phyloP scores from a whole-genome alignment of 2,888 invertebrate genomes.

The Dynastes maya region DNA sequence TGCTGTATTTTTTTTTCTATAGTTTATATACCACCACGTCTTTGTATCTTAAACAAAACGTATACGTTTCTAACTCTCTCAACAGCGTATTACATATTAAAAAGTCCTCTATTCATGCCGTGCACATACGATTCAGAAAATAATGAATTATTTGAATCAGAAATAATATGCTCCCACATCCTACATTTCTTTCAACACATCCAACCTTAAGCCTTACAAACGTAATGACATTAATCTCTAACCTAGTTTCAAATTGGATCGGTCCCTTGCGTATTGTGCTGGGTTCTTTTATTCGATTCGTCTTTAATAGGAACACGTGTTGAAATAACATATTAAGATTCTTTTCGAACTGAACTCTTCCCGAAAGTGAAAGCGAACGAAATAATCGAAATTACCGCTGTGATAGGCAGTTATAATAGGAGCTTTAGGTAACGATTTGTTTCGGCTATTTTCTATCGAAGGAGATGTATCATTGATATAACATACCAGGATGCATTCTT shows the following conservation, averaged over 20 bases:
- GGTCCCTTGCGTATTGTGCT: not conserved
- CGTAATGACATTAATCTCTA: conserved; percentile 1
- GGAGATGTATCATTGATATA: conserved; percentile 4
- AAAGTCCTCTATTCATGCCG: too few relatives aligned
- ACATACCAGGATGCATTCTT: not conserved
- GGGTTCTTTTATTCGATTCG: not conserved
- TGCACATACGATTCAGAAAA: too few relatives aligned
- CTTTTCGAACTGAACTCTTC: conserved; percentile 1
- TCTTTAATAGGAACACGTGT: conserved; percentile 10
- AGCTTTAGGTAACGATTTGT: not conserved
- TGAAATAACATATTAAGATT: not conserved
- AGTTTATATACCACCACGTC: too few relatives aligned
- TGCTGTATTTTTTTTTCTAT: too few relatives aligned
- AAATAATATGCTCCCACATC: too few relatives aligned
- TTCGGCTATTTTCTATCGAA: not conserved
- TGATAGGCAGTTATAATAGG: not conserved
- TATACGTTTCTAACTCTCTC: too few relatives aligned
- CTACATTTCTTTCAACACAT: too few relatives aligned
- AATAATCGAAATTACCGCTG: conserved; percentile 12
- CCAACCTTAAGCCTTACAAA: not conserved
- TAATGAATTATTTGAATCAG: too few relatives aligned
- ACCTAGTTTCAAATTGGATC: conserved; percentile 11
- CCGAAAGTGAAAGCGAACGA: conserved; percentile 15
- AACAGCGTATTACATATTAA: too few relatives aligned
- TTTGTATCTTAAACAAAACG: too few relatives aligned